phyloP scores from a whole-genome alignment of 2,113 vertebrate species.

The Origma solitaria region DNA sequence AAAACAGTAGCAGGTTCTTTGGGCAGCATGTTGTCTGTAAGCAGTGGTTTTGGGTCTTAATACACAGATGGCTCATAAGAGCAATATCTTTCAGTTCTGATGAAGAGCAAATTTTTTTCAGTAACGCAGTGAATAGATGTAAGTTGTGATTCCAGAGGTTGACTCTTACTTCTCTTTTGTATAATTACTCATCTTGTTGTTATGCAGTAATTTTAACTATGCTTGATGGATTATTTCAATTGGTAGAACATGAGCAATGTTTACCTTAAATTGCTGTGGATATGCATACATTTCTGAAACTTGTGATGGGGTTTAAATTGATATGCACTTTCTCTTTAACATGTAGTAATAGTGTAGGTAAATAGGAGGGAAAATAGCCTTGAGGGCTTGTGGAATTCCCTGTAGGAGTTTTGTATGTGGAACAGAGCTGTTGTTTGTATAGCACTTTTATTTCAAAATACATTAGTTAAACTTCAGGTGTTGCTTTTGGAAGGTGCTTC shows the following conservation, averaged over 20 bases:
- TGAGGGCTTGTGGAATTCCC: background rate
- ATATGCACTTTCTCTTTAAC: background rate
- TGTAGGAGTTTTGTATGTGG: background rate
- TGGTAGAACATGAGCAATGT: background rate
- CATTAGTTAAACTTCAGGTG: background rate
- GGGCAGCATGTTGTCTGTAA: slow-evolving; percentile 14
- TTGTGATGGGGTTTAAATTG: background rate
- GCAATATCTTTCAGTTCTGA: background rate
- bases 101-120: background rate
- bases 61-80: slow-evolving; percentile 29
- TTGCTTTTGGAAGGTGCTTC: slow-evolving; percentile 10
- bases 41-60: background rate
- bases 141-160: slow-evolving; percentile 5
- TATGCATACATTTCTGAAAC: background rate
- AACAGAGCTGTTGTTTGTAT: background rate
- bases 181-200: background rate
- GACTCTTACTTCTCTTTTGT: background rate
- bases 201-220: background rate
- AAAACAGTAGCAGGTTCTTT: slow-evolving; percentile 4
- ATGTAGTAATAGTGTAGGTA: background rate
- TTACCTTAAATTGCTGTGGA: background rate
- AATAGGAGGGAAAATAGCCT: background rate
- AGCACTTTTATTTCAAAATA: background rate
- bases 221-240: background rate
- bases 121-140: background rate